Percentiles rank a stretch among this genome's conserved stretches.
Conservation (phyloP, 2,113 vertebrate genomes). For the Morone saxatilis region DNA sequence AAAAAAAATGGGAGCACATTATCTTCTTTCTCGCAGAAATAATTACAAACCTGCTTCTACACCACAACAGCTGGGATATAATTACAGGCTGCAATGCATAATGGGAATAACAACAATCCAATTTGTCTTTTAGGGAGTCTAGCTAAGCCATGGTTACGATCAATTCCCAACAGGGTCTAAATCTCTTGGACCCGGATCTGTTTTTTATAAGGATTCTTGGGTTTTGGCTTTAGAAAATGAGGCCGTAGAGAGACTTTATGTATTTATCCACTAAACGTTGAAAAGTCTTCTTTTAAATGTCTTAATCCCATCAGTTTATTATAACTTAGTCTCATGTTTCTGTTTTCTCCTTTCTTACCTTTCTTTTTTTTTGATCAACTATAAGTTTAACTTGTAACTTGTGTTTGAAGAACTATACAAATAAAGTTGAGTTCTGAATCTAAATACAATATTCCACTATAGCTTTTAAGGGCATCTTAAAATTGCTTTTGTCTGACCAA, state of each 20-base stretch:
- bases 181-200: constrained; percentile 7
- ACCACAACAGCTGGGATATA: constrained; percentile 23
- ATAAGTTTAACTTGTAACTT: too few relatives aligned
- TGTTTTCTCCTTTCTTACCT: not conserved
- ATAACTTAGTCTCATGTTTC: not conserved
- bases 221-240: not conserved
- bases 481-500: too few relatives aligned
- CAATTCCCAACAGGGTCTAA: constrained; percentile 20
- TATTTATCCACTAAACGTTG: not conserved
- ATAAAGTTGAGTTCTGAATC: not conserved
- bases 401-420: not conserved
- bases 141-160: constrained; percentile 27
- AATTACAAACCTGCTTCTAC: constrained; percentile 32
- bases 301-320: not conserved
- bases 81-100: constrained; percentile 30
- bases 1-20: not conserved
- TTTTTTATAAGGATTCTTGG: constrained; percentile 16
- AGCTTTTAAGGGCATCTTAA: too few relatives aligned
- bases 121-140: constrained; percentile 24
- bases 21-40: constrained; percentile 15
- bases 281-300: not conserved
- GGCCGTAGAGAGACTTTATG: too few relatives aligned
- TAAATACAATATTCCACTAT: not conserved
- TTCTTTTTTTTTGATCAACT: not conserved
- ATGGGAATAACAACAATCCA: constrained; percentile 38